Evolutionary conservation across 2,113 vertebrate species (phyloP), one percentile per base, ranked within the genome.

Genomic region (Ctenomys sociabilis): DNA sequence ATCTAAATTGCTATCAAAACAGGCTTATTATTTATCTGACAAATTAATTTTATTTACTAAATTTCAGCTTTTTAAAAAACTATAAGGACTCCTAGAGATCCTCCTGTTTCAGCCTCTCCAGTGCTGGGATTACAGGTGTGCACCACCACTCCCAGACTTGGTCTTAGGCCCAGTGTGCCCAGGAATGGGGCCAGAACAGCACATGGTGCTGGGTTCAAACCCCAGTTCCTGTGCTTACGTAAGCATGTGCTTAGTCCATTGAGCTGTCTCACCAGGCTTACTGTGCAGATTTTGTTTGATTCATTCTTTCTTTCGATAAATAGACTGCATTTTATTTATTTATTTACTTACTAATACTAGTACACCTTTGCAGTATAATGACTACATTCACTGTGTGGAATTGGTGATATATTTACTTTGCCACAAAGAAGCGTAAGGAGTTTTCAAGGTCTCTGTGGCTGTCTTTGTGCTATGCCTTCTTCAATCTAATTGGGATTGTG

Each of bases 31-130:
- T 43, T 78, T 95, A 77, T 37, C 85, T 82, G 77, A 85, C 17
- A 87, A 89, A 88, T 91, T 91, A 83, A 77, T 90, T 95, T 92
- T 59, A 86, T 93, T 93, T 90, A 49, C 73, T 95, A 92, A 92
- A 86, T 95, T 96, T 96, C 19, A 81, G 57, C 16, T 57, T 57
- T 57, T 57, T 3, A 19, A 57, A 57, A 49, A 49, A n/a, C n/a
- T n/a, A n/a, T n/a, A n/a, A n/a, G 54, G 54, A 57, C 54, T 57
- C 16, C 4, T 17, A 57, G 54, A 57, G 54, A 57, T 57, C 54
- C 54, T 57, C 16, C 54, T 57, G 54, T 57, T 19, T 57, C 54
- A 57, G 54, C 16, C 54, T 57, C 54, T 17, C 54, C 54, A 57
- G 54, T 4, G 16, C 54, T 57, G 54, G 54, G 16, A 57, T 57